Percentiles rank a stretch among this genome's conserved stretches.
phyloP scores from a whole-genome alignment of 2,113 vertebrate genomes.

The Stegastes partitus region DNA sequence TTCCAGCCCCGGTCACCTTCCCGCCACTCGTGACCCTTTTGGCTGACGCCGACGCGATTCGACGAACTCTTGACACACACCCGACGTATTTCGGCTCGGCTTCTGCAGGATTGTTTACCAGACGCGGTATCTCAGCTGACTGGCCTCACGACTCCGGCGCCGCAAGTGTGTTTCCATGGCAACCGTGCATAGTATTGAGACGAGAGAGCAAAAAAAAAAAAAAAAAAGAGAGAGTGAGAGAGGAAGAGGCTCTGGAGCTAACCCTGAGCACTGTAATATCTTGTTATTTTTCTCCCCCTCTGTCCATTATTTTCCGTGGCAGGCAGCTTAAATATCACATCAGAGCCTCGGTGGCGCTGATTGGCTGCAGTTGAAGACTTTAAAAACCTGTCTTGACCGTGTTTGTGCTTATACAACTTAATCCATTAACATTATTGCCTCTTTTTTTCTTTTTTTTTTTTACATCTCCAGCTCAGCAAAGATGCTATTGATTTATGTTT shows the following conservation, averaged over 20 bases:
- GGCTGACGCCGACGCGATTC: conserved; percentile 34
- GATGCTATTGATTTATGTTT: conserved; percentile 22
- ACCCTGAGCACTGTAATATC: conserved; percentile 49
- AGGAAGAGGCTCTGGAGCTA: conserved; percentile 44
- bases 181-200: conserved; percentile 76
- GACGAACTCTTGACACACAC: conserved; percentile 43
- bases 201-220: conserved; percentile 67
- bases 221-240: conserved; percentile 34
- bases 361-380: neutral
- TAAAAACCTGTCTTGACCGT: conserved; percentile 2
- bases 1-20: conserved; percentile 1
- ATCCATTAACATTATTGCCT: conserved; percentile 14
- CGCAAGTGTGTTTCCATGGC: conserved; percentile 81
- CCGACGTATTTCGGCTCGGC: conserved; percentile 23
- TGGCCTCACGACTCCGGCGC: conserved; percentile 74
- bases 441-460: no score
- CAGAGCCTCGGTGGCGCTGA: neutral
- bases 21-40: conserved; percentile 33
- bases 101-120: conserved; percentile 69
- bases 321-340: conserved; percentile 16
- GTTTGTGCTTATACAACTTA: neutral
- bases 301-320: conserved; percentile 4
- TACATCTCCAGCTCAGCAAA: neutral
- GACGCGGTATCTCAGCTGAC: conserved; percentile 62
- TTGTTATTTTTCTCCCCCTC: conserved; percentile 3